Conservation (phyloP, 2,888 invertebrate species). For the Phengaris alcon region DNA sequence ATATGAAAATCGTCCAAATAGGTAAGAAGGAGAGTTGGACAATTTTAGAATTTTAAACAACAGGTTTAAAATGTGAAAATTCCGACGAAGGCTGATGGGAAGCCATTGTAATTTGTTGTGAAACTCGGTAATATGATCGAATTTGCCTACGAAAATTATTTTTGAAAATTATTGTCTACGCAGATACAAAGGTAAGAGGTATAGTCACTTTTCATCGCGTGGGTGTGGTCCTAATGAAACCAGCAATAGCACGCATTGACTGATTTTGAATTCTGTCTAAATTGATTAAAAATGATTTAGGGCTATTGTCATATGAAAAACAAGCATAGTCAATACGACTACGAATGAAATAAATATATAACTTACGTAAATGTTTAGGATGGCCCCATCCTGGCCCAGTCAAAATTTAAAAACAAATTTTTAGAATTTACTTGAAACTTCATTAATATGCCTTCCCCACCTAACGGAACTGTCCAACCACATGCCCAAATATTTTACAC, state of each 20-base stretch:
- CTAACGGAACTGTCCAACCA: constrained; percentile 2
- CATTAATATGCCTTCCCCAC: constrained; percentile 1
- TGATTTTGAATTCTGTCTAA: constrained; percentile 35
- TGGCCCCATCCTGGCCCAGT: constrained; percentile 33
- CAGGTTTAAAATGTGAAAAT: no score
- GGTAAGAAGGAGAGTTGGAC: no score
- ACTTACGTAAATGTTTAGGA: constrained; percentile 28
- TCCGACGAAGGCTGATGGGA: no score
- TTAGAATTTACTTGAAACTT: neutral
- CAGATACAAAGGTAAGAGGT: neutral
- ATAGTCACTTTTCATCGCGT: constrained; percentile 5
- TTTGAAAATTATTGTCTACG: neutral
- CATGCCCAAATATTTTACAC: constrained; percentile 10
- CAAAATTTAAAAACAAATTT: constrained; percentile 30
- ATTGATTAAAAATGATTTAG: constrained; percentile 31
- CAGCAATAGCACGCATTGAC: constrained; percentile 34
- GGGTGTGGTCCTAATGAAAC: constrained; percentile 29
- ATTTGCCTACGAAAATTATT: no score
- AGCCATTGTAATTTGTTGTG: no score
- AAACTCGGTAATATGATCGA: no score
- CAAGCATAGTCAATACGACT: constrained; percentile 32
- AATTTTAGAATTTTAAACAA: no score
- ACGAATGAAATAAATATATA: constrained; percentile 32
- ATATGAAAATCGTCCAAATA: no score
- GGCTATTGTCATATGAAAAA: constrained; percentile 31